These are phyloP conservation scores for Nesospiza acunhae DNA, from an alignment of 2,113 vertebrate genomes.

Conservation along the genomic window DNA sequence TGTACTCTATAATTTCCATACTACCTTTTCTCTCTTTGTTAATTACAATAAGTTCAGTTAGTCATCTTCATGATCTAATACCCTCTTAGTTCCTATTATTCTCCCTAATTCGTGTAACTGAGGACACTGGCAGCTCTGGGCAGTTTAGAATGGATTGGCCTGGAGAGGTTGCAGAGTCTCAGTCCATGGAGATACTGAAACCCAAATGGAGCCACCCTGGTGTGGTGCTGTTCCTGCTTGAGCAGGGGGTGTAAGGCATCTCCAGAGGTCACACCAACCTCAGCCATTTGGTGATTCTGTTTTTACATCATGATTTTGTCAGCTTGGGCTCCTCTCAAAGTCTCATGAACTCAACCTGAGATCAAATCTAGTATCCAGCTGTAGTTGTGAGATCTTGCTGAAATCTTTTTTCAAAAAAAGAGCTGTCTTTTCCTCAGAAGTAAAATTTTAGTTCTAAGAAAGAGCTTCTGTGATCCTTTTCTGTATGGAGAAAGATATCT, in stretches of 20 bases:
- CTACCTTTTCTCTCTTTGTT: not conserved
- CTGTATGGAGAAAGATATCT: not conserved
- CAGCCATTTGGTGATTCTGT: not conserved
- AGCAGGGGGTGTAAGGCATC: not conserved
- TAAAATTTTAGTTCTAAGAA: not conserved
- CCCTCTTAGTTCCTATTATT: not conserved
- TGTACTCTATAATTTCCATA: not conserved
- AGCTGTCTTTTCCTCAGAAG: not conserved
- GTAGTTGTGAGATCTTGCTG: not conserved
- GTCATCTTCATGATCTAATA: not conserved
- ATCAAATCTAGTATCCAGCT: not conserved
- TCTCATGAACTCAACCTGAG: not conserved
- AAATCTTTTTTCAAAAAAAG: not conserved
- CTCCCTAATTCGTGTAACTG: not conserved
- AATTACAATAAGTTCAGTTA: not conserved
- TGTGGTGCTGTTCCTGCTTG: not conserved
- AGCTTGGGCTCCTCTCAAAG: not conserved
- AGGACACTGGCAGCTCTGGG: not conserved
- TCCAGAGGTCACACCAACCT: not conserved
- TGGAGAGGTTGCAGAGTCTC: not conserved
- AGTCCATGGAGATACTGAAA: not conserved
- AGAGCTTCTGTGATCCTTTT: not conserved
- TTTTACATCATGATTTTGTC: not conserved
- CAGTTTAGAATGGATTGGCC: not conserved
- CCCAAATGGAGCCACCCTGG: not conserved